Percentiles rank a stretch among this genome's conserved stretches.
These are phyloP conservation scores for Ornithoptera alexandrae DNA, from an alignment of 2,888 invertebrate species.

Conservation along the genomic window DNA sequence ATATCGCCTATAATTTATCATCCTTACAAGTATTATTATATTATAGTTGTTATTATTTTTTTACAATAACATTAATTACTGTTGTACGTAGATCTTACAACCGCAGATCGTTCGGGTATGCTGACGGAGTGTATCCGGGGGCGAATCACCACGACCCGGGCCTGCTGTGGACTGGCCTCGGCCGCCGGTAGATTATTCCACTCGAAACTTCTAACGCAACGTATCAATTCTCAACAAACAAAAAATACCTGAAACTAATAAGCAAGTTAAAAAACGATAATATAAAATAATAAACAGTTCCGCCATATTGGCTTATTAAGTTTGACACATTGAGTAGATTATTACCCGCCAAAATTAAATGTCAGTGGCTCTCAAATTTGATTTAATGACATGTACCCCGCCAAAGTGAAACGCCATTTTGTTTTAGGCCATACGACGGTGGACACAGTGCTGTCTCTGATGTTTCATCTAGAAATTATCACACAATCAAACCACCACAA, in stretches of 20 bases:
- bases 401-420: conserved; percentile 27
- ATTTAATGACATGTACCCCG: background rate
- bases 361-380: too few relatives aligned
- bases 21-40: too few relatives aligned
- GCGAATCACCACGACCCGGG: conserved; percentile 83
- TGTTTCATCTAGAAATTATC: conserved; percentile 27
- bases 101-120: conserved; percentile 81
- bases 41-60: too few relatives aligned
- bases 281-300: background rate
- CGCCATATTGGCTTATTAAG: background rate
- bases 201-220: conserved; percentile 2
- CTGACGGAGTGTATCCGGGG: conserved; percentile 78
- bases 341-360: too few relatives aligned
- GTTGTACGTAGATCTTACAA: conserved; percentile 79
- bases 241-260: background rate
- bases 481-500: conserved; percentile 25
- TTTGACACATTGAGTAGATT: conserved; percentile 5
- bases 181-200: conserved; percentile 57
- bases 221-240: background rate
- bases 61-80: conserved; percentile 41
- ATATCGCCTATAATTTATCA: too few relatives aligned
- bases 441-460: conserved; percentile 19
- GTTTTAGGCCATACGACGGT: conserved; percentile 26
- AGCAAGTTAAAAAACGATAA: background rate
- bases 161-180: conserved; percentile 83